Percentiles rank a stretch among this genome's conserved stretches.
Conservation (phyloP, 2,888 invertebrate species). For the Conomelus anceps region DNA sequence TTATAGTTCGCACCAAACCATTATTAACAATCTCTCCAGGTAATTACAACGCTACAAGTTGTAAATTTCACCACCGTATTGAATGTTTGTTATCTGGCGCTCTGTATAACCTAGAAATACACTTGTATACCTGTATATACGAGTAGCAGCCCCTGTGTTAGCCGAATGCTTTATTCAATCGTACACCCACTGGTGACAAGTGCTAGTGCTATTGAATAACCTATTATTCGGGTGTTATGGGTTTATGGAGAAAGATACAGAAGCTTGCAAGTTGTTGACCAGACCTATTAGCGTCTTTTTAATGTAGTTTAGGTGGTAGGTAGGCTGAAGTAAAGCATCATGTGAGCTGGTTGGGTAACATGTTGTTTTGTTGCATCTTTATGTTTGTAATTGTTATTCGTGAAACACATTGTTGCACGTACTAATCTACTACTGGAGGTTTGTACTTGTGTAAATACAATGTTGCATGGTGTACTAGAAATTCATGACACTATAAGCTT, state of each 20-base stretch:
- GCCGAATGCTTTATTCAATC: not conserved
- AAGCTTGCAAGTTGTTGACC: not conserved
- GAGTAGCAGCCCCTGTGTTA: not conserved
- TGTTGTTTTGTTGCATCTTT: too few species aligned
- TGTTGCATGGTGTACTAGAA: not conserved
- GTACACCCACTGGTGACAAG: not conserved
- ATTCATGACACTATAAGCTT: not conserved
- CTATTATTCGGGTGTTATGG: not conserved
- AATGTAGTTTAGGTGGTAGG: not conserved
- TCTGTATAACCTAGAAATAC: not conserved
- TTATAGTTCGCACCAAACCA: not conserved
- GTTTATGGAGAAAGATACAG: not conserved
- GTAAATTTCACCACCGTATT: not conserved
- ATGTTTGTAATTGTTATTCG: not conserved
- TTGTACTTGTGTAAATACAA: not conserved
- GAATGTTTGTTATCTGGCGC: not conserved
- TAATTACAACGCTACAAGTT: not conserved
- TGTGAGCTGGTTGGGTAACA: not conserved
- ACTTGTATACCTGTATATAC: not conserved
- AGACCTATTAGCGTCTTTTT: not conserved
- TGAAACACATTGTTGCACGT: not conserved
- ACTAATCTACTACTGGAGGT: not conserved
- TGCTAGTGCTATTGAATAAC: not conserved
- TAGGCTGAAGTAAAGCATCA: not conserved
- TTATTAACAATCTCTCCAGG: not conserved